Evolutionary conservation across 2,888 invertebrate species (phyloP).

Genomic region (Osmoderma eremita): DNA sequence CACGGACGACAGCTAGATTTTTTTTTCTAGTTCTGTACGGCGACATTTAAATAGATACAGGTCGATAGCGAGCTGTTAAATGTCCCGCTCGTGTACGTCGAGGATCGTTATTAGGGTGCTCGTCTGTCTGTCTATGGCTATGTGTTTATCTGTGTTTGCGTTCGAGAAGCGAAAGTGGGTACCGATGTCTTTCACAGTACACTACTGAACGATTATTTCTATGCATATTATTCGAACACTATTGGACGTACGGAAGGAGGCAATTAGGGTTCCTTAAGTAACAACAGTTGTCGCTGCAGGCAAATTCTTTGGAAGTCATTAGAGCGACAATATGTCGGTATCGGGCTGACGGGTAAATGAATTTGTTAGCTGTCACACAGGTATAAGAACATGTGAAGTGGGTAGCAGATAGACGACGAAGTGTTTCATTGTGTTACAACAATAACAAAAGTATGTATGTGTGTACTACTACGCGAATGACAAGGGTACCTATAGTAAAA

Average conservation of each 20-base stretch:
- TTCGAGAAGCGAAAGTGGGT: conserved; percentile 1
- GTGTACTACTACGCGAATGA: no score
- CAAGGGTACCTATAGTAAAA: no score
- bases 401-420: no score
- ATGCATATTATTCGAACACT: conserved; percentile 23
- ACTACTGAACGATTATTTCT: conserved; percentile 12
- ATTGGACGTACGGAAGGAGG: conserved; percentile 20
- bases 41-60: no score
- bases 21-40: neutral
- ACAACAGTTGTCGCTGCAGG: conserved; percentile 14
- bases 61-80: no score
- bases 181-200: neutral
- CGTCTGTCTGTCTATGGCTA: neutral
- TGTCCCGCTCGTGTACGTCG: neutral
- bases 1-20: conserved; percentile 2
- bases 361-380: no score
- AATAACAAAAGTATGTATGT: no score
- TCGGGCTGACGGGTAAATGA: no score
- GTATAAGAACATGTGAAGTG: no score
- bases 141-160: neutral
- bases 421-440: no score
- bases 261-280: conserved; percentile 31
- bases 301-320: conserved; percentile 23
- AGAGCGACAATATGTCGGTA: neutral
- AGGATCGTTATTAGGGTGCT: neutral